Base-by-base conservation (phyloP, 1,140 invertebrate species). In the Ectropis grisescens region DNA sequence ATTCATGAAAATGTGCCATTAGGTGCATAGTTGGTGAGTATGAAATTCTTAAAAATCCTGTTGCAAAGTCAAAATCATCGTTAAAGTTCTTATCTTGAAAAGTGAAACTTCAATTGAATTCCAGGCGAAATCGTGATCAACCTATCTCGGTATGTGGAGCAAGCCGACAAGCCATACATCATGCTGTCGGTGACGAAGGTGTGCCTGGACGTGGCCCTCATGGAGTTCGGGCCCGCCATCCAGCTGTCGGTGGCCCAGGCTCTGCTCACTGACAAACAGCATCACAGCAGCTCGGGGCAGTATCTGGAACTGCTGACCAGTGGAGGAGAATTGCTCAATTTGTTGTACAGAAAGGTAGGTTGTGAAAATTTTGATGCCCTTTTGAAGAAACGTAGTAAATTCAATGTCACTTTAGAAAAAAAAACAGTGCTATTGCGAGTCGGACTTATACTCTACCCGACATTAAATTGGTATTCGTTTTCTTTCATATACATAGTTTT, bases 261-360 rank as follows among this genome's bases (percentile, higher is more conserved):
- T 31, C 83, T 92, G 49, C 66, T 94, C n/a, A 89, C 91, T 1
- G 93, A 95, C 62, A 93, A 93, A 70, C 86, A 92, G 36, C 91
- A 94, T 56, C 88, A 87, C 41, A 88, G 88, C 14, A 74, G 85
- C 31, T 87, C 87, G 26, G 92, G 92, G 64, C 90, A 93, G 59
- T 93, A 93, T 58, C 68, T 93, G 25, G 91, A 93, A 59, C 61
- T 93, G 15, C 81, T 94, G 26, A 88, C 88, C 29, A 88, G 89
- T 8, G 86, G 87, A 25, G 87, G 90, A 0, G 82, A 93, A 59
- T 82, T 93, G 31, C 82, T 92, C 12, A 88, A 90, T 39, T 55
- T 93, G 28, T 84, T 92, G 2, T 94, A 93, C 58, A 85, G 92
- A 65, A 93, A 92, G 84, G 91, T 91, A 41, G 29, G 13, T 13